Evolutionary conservation across 1,140 invertebrate genomes (phyloP), one percentile per base, ranked within the genome.

Genomic region (Epicauta chinensis): DNA sequence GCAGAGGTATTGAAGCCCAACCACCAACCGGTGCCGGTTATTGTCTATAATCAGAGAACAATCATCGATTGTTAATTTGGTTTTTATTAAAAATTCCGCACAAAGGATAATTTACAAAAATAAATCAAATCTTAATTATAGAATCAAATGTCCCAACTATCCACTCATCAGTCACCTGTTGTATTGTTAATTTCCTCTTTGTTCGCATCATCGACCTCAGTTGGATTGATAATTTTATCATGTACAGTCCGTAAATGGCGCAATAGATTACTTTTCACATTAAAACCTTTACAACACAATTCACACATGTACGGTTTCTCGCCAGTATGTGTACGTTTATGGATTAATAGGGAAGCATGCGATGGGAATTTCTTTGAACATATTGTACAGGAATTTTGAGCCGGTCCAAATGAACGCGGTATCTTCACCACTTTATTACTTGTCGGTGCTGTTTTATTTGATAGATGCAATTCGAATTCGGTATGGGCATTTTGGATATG

Each of bases 401-500:
- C 63, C 71, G 45, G 34, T 12, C 44, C 44, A 16, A 49, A 50
- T 3, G 47, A 32, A 12, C 29, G 36, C 12, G 45, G 45, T 17
- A 37, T 37, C 13, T 47, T 47, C 11, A 47, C 38, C 4, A 54
- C 40, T 41, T 55, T 49, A 3, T 38, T 15, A 34, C 10, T n/a
- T 10, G 16, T 42, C 42, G 16, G 34, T 13, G 43, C 11, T 5
- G 15, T 39, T 30, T 53, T 87, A 69, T 89, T 89, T 73, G 82
- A 85, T 61, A 87, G 71, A 59, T 86, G 85, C 69, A 91, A 71
- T 75, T 91, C 86, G 69, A 85, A 81, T 64, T 90, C 87, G 0
- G 87, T 89, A 67, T 91, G 87, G 45, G 84, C 81, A 53, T 79
- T 84, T 66, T 89, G 86, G 68, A 89, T 86, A 57, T 90, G 87